Percentiles rank a stretch among this genome's conserved stretches.
phyloP scores from a whole-genome alignment of 2,797 vertebrate genomes.

The Scolopax bukidnonensis region DNA sequence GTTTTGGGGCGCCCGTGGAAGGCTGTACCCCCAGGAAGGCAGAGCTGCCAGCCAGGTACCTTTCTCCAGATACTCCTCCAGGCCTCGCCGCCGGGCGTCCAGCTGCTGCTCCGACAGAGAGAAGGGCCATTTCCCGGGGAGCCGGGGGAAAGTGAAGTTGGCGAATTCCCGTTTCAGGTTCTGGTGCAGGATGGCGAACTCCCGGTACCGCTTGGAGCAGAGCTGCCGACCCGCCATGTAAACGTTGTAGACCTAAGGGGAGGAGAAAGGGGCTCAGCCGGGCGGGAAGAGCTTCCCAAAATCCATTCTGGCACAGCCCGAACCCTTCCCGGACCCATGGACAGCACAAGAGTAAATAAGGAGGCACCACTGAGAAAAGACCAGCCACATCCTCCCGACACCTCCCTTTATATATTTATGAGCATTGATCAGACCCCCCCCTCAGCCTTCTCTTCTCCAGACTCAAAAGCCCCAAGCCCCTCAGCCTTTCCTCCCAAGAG shows the following conservation, averaged over 20 bases:
- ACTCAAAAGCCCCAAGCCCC: too few species aligned
- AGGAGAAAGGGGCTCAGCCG: background rate
- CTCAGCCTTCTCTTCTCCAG: too few species aligned
- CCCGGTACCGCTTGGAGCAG: conserved; percentile 94
- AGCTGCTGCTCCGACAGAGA: conserved; percentile 95
- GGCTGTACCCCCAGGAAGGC: background rate
- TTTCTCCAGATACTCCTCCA: conserved; percentile 91
- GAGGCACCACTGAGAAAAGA: background rate
- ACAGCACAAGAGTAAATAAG: background rate
- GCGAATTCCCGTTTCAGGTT: conserved; percentile 95
- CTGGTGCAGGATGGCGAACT: conserved; percentile 94
- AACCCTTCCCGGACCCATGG: background rate
- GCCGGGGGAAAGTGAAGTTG: conserved; percentile 91
- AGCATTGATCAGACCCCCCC: too few species aligned
- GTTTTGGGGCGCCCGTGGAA: too few species aligned
- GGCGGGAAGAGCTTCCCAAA: background rate
- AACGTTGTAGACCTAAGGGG: conserved; percentile 90
- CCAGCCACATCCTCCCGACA: too few species aligned
- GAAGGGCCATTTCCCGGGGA: conserved; percentile 97
- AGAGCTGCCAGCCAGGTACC: conserved; percentile 38
- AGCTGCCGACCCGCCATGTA: conserved; percentile 96
- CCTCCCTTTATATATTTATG: too few species aligned
- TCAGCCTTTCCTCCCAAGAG: too few species aligned
- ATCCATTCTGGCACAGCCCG: too few species aligned
- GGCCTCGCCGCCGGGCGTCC: conserved; percentile 89